A percentile compares a stretch with the other conserved stretches of the same genome.
Evolutionary conservation across 2,113 vertebrate genomes (phyloP).

Genomic region (Ctenodactylus gundi): DNA sequence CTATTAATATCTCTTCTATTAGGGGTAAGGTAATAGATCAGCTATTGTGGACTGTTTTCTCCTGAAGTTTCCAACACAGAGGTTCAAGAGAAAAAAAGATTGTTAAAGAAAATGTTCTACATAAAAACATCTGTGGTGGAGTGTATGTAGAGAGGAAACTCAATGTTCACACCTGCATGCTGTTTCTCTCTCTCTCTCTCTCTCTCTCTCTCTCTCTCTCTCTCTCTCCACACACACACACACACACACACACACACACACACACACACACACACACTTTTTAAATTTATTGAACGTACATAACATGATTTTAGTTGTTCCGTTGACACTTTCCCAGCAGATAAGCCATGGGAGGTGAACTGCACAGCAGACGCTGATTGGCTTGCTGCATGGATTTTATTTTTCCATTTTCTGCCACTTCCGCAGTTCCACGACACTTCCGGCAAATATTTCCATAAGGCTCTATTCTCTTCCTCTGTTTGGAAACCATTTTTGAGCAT

Average conservation of each 20-base stretch:
- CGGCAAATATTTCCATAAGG: background rate
- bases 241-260: background rate
- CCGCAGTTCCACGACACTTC: background rate
- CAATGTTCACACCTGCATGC: too few species aligned
- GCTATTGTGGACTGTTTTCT: background rate
- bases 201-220: too few species aligned
- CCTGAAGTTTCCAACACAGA: background rate
- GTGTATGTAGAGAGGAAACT: background rate
- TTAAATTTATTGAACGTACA: background rate
- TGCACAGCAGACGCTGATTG: too few species aligned
- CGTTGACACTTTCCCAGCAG: background rate
- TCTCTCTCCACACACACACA: too few species aligned
- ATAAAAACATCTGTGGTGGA: background rate
- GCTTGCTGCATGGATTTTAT: accelerated
- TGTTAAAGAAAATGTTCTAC: background rate
- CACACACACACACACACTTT: background rate
- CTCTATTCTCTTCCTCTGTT: background rate
- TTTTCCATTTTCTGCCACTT: background rate
- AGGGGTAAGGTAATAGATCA: background rate
- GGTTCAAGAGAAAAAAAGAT: background rate
- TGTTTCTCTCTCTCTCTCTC: too few species aligned
- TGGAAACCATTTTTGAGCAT: background rate
- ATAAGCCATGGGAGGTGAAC: background rate
- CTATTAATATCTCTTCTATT: background rate
- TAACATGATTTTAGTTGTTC: background rate